phyloP scores from a whole-genome alignment of 2,888 invertebrate genomes.

The Laothoe populi region DNA sequence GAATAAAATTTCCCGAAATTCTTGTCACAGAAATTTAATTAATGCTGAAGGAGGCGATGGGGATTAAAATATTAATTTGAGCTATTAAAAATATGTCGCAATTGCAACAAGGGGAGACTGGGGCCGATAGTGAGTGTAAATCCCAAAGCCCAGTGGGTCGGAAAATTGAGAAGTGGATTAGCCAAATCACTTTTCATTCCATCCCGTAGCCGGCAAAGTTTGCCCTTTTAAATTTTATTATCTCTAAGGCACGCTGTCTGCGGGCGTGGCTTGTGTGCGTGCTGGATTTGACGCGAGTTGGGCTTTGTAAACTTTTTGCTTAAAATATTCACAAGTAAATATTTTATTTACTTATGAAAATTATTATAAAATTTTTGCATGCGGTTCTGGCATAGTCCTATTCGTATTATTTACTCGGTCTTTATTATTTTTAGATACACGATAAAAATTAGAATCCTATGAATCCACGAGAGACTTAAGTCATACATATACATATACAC shows the following conservation, averaged over 20 bases:
- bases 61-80: slow-evolving; percentile 7
- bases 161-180: slow-evolving; percentile 84
- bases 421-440: too few species aligned
- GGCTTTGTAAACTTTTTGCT: background rate
- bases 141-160: slow-evolving; percentile 62
- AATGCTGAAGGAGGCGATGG: background rate
- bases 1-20: background rate
- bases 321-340: too few species aligned
- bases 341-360: too few species aligned
- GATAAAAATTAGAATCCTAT: too few species aligned
- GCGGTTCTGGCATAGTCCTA: too few species aligned
- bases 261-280: slow-evolving; percentile 33
- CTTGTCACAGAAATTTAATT: background rate
- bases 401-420: too few species aligned
- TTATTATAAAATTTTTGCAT: too few species aligned
- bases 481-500: too few species aligned
- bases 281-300: slow-evolving; percentile 23
- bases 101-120: slow-evolving; percentile 44
- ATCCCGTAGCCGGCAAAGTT: slow-evolving; percentile 72
- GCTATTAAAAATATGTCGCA: slow-evolving; percentile 26
- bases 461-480: too few species aligned
- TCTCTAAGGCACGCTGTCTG: slow-evolving; percentile 59
- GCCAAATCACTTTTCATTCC: slow-evolving; percentile 83
- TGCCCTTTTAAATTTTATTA: slow-evolving; percentile 84
- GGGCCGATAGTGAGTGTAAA: slow-evolving; percentile 63